These are phyloP conservation scores for Bryconaethiops microstoma DNA, from an alignment of 2,797 vertebrate species.

Conservation along the genomic window DNA sequence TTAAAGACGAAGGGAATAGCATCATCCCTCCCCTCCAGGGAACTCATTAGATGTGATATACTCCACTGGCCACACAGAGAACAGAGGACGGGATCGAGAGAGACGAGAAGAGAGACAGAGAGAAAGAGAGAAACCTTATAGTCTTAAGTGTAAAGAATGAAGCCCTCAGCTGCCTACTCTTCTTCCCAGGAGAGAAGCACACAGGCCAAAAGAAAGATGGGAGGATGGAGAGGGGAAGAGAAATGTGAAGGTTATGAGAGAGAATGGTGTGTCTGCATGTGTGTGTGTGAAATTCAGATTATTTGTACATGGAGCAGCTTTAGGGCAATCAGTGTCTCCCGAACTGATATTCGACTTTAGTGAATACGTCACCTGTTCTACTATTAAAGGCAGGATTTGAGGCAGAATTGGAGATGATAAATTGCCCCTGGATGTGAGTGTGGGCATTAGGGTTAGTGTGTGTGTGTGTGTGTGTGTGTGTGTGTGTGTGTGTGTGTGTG, in stretches of 20 bases:
- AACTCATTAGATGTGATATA: conserved; percentile 70
- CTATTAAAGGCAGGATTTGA: not conserved
- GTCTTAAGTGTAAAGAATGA: conserved; percentile 2
- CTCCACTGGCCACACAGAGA: conserved; percentile 51
- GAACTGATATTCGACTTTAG: too few species aligned
- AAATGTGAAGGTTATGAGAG: not conserved
- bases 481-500: too few species aligned
- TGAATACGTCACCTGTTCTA: not conserved
- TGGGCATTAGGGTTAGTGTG: too few species aligned
- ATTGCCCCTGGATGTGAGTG: too few species aligned
- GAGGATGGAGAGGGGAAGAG: not conserved
- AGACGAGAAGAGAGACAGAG: conserved; percentile 33
- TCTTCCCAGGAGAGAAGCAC: not conserved
- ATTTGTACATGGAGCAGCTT: not conserved
- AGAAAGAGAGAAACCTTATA: not conserved
- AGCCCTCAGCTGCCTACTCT: conserved; percentile 7
- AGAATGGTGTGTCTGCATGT: not conserved
- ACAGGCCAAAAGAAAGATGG: not conserved
- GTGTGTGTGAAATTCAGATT: not conserved
- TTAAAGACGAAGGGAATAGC: conserved; percentile 41
- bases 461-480: too few species aligned
- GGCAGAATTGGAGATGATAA: too few species aligned
- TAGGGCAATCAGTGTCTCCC: not conserved
- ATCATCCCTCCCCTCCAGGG: conserved; percentile 62
- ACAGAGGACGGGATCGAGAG: conserved; percentile 5